phyloP scores from a whole-genome alignment of 2,888 invertebrate genomes.

The Tinea trinotella region DNA sequence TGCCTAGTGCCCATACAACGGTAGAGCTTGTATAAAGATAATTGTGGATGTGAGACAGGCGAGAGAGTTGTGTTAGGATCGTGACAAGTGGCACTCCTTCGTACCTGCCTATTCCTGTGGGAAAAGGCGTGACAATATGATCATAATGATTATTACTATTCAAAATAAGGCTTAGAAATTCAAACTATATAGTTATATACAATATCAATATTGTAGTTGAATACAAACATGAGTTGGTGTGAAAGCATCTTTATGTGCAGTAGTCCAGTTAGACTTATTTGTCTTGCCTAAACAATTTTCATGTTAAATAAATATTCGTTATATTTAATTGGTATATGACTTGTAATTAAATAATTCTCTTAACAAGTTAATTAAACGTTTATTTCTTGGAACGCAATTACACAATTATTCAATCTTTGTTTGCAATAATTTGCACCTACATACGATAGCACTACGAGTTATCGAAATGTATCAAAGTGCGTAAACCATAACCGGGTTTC shows the following conservation, averaged over 20 bases:
- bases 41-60: no score
- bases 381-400: not conserved
- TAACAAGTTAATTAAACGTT: not conserved
- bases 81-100: no score
- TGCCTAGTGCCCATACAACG: no score
- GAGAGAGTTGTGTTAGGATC: no score
- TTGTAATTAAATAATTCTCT: not conserved
- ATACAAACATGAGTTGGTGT: no score
- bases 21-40: no score
- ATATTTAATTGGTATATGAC: not conserved
- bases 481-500: not conserved
- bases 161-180: no score
- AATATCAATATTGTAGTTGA: no score
- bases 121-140: no score
- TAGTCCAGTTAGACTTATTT: constrained; percentile 5
- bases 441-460: not conserved
- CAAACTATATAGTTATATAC: no score
- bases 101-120: no score
- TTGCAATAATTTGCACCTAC: not conserved
- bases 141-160: no score
- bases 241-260: not conserved
- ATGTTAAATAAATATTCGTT: not conserved
- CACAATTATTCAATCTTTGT: not conserved
- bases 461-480: not conserved
- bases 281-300: not conserved